These are phyloP conservation scores for Megalurothrips usitatus DNA, from an alignment of 2,888 invertebrate genomes.

Conservation along the genomic window DNA sequence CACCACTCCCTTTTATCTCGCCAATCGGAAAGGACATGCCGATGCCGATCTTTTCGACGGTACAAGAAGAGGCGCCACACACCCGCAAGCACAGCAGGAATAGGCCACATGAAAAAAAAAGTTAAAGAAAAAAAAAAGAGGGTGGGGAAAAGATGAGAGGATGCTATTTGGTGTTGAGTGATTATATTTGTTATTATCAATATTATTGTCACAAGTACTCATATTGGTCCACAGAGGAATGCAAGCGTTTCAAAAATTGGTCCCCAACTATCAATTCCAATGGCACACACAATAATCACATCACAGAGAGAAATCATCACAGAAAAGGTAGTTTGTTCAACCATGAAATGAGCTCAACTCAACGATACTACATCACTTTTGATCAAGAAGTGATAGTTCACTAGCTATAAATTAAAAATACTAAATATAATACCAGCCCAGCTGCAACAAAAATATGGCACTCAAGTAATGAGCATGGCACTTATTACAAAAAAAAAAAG, in stretches of 20 bases:
- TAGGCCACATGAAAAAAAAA: not conserved
- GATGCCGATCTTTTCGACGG: no score
- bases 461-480: no score
- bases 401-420: not conserved
- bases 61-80: no score
- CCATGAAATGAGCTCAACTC: not conserved
- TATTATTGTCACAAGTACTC: not conserved
- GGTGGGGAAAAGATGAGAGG: not conserved
- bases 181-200: not conserved
- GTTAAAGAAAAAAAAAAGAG: not conserved
- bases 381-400: not conserved
- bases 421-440: not conserved
- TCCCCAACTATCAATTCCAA: slow-evolving; percentile 6
- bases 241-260: slow-evolving; percentile 1
- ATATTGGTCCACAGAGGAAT: not conserved
- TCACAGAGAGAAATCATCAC: slow-evolving; percentile 10
- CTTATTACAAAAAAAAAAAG: no score
- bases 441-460: no score
- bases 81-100: not conserved
- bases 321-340: not conserved
- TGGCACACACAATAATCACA: slow-evolving; percentile 1
- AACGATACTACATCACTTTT: not conserved
- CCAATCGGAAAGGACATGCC: no score
- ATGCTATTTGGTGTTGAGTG: not conserved
- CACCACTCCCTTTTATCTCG: no score